A percentile compares a stretch with the other conserved stretches of the same genome.
Evolutionary conservation across 2,797 vertebrate genomes (phyloP).

Genomic region (Nannoperca obscura): DNA sequence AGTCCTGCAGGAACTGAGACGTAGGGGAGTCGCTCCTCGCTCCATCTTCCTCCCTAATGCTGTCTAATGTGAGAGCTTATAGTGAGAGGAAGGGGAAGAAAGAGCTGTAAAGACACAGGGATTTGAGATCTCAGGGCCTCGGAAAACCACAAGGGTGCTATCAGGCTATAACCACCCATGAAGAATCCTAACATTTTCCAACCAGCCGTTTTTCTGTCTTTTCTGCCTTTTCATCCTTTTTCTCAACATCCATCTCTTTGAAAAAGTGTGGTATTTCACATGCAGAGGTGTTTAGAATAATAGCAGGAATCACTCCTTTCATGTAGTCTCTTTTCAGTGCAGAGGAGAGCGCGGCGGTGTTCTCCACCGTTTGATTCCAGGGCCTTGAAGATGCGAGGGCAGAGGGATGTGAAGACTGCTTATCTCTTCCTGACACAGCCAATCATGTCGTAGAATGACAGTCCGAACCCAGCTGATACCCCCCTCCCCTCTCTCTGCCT

Average conservation of each 20-base stretch:
- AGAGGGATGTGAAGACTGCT: slow-evolving; percentile 76
- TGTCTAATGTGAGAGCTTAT: slow-evolving; percentile 72
- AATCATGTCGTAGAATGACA: slow-evolving; percentile 77
- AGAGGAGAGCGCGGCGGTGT: slow-evolving; percentile 58
- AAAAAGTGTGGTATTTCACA: slow-evolving; percentile 73
- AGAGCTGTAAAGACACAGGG: slow-evolving; percentile 63
- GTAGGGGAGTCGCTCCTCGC: slow-evolving; percentile 42
- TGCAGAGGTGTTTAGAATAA: slow-evolving; percentile 81
- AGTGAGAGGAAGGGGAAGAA: slow-evolving; percentile 46
- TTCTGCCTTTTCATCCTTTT: slow-evolving; percentile 25
- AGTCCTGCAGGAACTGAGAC: slow-evolving; percentile 52
- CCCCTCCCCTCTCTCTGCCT: neutral
- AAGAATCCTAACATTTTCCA: slow-evolving; percentile 41
- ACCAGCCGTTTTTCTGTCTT: slow-evolving; percentile 36
- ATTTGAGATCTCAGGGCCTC: slow-evolving; percentile 62
- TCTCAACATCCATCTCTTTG: slow-evolving; percentile 40
- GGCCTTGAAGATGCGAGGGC: slow-evolving; percentile 76
- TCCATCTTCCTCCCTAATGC: slow-evolving; percentile 56
- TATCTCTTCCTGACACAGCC: slow-evolving; percentile 80
- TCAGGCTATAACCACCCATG: slow-evolving; percentile 56
- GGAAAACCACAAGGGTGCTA: slow-evolving; percentile 42
- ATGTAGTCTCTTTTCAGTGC: slow-evolving; percentile 75
- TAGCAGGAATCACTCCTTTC: slow-evolving; percentile 77
- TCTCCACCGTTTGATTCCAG: slow-evolving; percentile 72
- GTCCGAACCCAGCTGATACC: slow-evolving; percentile 67